A percentile compares a stretch with the other conserved stretches of the same genome.
Conservation (phyloP, 2,888 invertebrate genomes). For the Antheraea assamensis region DNA sequence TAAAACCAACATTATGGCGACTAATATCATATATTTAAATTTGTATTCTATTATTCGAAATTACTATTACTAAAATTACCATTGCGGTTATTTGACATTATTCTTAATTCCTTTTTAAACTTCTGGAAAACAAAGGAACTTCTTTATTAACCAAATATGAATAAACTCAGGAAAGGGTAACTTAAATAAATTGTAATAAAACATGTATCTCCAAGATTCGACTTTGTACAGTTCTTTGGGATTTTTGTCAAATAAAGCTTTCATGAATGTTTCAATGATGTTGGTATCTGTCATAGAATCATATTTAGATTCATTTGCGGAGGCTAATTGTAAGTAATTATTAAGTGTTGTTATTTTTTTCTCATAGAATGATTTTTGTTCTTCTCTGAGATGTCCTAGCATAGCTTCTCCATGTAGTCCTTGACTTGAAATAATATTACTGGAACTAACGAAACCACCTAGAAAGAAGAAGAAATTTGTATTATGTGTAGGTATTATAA, state of each 20-base stretch:
- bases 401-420: constrained; percentile 83
- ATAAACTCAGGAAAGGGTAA: constrained; percentile 80
- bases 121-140: constrained; percentile 85
- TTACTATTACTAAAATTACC: too few relatives aligned
- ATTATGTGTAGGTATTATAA: constrained; percentile 1
- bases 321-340: constrained; percentile 76
- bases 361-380: constrained; percentile 84
- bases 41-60: too few relatives aligned
- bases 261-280: constrained; percentile 84
- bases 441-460: constrained; percentile 87
- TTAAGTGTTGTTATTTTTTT: constrained; percentile 85
- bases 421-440: constrained; percentile 87
- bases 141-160: constrained; percentile 83
- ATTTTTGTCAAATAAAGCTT: constrained; percentile 81
- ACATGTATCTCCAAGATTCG: constrained; percentile 84
- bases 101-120: background rate
- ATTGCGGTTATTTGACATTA: background rate
- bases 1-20: too few relatives aligned
- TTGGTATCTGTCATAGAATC: constrained; percentile 78
- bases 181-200: constrained; percentile 86
- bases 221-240: constrained; percentile 85
- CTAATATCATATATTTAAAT: too few relatives aligned
- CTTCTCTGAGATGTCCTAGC: constrained; percentile 83
- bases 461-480: constrained; percentile 34
- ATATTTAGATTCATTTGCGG: constrained; percentile 63